These are phyloP conservation scores for Leptestheria dahalacensis DNA, from an alignment of 1,140 invertebrate genomes.

Conservation along the genomic window DNA sequence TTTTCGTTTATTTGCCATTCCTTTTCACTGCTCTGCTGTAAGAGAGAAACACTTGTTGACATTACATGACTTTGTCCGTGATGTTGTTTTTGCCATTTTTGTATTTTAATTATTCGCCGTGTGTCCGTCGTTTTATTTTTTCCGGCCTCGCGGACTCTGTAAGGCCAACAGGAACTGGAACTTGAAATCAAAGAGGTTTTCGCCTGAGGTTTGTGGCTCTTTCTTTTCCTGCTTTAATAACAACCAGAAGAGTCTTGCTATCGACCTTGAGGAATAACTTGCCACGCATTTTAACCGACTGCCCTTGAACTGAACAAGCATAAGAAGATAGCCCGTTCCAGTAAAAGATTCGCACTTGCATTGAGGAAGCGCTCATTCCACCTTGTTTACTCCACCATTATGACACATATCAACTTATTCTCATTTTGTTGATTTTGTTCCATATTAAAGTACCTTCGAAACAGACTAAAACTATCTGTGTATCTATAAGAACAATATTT, in stretches of 20 bases:
- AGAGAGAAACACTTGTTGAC: too few relatives aligned
- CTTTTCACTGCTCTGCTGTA: too few relatives aligned
- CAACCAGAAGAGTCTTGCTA: not conserved
- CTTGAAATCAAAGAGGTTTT: not conserved
- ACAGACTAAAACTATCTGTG: not conserved
- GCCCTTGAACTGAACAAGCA: not conserved
- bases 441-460: not conserved
- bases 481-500: too few relatives aligned
- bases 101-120: too few relatives aligned
- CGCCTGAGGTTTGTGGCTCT: not conserved
- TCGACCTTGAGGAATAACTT: not conserved
- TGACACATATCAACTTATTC: not conserved
- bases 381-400: not conserved
- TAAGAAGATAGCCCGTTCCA: not conserved
- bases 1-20: too few relatives aligned
- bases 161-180: not conserved
- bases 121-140: too few relatives aligned
- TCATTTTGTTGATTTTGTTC: not conserved
- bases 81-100: too few relatives aligned
- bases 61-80: too few relatives aligned
- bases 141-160: too few relatives aligned
- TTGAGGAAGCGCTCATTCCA: too few relatives aligned
- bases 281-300: not conserved
- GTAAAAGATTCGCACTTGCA: too few relatives aligned
- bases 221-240: not conserved